Evolutionary conservation across 37 sponge, comb jelly and placozoan species (phyloP), one percentile per base, ranked within the genome.

Genomic region (Cladorhizidae sp.): DNA sequence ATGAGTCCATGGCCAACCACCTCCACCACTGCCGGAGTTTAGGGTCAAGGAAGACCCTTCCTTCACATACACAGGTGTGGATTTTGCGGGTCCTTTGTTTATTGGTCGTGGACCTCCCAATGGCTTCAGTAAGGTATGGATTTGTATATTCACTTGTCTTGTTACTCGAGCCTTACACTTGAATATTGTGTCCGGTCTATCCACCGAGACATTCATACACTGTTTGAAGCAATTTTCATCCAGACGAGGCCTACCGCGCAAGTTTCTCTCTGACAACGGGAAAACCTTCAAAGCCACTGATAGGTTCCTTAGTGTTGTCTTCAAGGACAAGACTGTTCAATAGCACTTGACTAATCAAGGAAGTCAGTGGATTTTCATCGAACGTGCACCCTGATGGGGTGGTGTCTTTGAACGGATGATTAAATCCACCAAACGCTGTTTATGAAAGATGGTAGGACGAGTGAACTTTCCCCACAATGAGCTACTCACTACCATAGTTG

Each of bases 361-460:
- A 15, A 61, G 64, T 58, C 23, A 86, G 25, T 81, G 82, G 82
- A 26, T 8, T 0, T 81, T 81, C 71, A 72, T 81, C 0, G 82
- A 81, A 41, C 7, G 49, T 6, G 82, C 73, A 5, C 82, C 73
- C 7, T 81, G 82, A 78, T 85, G 85, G 85, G 86, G 86, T 32
- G 86, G 86, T 43, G 20, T 86, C 18, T 86, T 86, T 36, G 86
- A 79, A 49, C 31, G 80, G 23, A 43, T 86, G 74, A 52, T 86
- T 35, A 59, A 52, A 54, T 64, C 54, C 1, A 51, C 57, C 55
- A 86, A 86, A 67, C 26, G 86, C 61, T 86, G 86, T 37, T 40
- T 86, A 1, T 7, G 74, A 22, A 86, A 86, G 79, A 75, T 56
- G n/a, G n/a, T n/a, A n/a, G n/a, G n/a, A n/a, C n/a, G n/a, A n/a